These are phyloP conservation scores for Penaeus monodon DNA, from an alignment of 2,888 invertebrate genomes.

Conservation along the genomic window DNA sequence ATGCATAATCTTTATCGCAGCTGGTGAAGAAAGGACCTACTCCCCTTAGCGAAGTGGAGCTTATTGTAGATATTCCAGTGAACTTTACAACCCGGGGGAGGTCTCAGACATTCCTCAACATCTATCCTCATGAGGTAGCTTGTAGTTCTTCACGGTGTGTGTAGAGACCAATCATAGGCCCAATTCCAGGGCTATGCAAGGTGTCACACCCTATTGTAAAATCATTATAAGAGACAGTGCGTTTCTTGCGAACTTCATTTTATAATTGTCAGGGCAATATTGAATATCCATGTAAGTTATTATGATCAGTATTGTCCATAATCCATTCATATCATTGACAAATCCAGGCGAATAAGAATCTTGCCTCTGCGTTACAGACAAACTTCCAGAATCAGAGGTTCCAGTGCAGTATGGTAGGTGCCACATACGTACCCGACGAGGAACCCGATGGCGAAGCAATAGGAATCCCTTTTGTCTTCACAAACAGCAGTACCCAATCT, in stretches of 20 bases:
- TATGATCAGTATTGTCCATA: too few relatives aligned
- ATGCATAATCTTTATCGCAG: conserved; percentile 7
- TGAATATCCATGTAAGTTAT: too few relatives aligned
- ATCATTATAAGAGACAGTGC: too few relatives aligned
- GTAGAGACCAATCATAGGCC: background rate
- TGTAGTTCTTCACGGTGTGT: background rate
- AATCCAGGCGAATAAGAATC: background rate
- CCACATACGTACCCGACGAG: background rate
- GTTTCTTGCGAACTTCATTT: too few relatives aligned
- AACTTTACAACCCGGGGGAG: conserved; percentile 3
- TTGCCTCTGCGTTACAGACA: conserved; percentile 14
- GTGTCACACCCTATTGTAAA: background rate
- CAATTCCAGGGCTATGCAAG: background rate
- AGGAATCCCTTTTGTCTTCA: background rate
- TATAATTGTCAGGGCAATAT: too few relatives aligned
- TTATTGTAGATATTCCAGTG: conserved; percentile 39
- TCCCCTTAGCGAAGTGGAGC: conserved; percentile 27
- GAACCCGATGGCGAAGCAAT: background rate
- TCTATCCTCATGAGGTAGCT: conserved; percentile 40
- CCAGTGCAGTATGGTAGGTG: conserved; percentile 24
- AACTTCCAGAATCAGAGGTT: conserved; percentile 33
- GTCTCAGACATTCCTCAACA: conserved; percentile 19
- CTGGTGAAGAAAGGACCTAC: conserved; percentile 50
- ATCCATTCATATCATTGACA: background rate
- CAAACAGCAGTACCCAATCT: background rate